A percentile compares a stretch with the other conserved stretches of the same genome.
Conservation (phyloP, 2,113 vertebrate species). For the Leptocoma aspasia region DNA sequence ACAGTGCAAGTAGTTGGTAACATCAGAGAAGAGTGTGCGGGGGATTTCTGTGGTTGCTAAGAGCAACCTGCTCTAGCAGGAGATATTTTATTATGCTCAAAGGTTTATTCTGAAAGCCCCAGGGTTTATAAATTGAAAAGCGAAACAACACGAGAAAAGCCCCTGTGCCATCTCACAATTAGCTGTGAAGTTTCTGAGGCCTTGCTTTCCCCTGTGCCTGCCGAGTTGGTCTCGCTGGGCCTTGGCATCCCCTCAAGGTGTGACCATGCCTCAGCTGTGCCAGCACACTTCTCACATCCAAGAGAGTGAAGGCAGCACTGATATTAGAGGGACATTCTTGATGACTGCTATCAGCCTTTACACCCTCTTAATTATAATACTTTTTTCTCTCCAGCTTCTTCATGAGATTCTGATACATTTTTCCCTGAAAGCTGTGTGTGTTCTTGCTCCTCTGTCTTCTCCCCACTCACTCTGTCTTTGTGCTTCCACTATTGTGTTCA, state of each 20-base stretch:
- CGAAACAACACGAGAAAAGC: neutral
- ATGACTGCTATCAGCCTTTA: neutral
- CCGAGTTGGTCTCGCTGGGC: rapidly evolving
- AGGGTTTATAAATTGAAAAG: neutral
- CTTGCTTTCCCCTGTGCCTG: neutral
- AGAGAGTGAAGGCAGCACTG: neutral
- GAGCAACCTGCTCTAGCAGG: neutral
- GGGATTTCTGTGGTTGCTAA: neutral
- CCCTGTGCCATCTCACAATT: neutral
- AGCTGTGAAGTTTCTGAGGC: neutral
- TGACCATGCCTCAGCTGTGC: neutral
- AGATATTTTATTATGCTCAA: neutral
- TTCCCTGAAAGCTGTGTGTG: neutral
- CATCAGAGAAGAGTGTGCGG: rapidly evolving
- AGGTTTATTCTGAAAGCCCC: neutral
- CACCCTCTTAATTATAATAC: neutral
- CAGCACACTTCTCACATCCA: rapidly evolving
- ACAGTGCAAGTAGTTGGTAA: neutral
- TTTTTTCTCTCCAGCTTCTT: neutral
- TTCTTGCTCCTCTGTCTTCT: neutral
- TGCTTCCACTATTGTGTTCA: neutral
- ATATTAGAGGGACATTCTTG: neutral
- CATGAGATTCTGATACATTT: neutral
- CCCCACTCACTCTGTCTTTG: rapidly evolving
- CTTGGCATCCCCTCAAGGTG: neutral